Conservation (phyloP, 2,113 vertebrate genomes). For the Oxyura jamaicensis region DNA sequence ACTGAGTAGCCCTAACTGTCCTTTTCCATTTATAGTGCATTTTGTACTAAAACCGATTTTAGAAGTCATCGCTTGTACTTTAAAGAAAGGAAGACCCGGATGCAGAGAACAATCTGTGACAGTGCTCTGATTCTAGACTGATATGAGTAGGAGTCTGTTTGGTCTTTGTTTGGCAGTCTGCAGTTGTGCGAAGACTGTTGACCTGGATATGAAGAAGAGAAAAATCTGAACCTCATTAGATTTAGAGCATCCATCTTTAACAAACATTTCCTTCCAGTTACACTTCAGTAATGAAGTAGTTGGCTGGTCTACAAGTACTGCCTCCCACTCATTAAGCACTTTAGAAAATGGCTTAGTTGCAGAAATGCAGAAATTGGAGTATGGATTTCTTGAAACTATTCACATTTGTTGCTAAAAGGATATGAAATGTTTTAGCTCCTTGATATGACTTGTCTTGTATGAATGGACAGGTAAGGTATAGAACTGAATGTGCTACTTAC, state of each 20-base stretch:
- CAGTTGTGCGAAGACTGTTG: background rate
- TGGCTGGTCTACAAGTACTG: constrained; percentile 6
- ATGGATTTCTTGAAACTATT: background rate
- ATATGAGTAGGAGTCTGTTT: background rate
- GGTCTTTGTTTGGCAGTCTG: background rate
- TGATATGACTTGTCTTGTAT: background rate
- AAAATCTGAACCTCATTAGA: background rate
- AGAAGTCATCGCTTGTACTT: background rate
- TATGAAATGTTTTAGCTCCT: background rate
- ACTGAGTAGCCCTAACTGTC: background rate
- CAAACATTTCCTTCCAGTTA: constrained; percentile 11
- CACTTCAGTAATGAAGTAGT: background rate
- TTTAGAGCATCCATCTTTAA: background rate
- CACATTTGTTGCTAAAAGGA: rapidly evolving
- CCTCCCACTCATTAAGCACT: background rate
- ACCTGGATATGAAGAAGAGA: background rate
- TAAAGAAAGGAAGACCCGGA: background rate
- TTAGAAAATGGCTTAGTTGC: background rate
- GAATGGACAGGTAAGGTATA: background rate
- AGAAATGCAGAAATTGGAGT: background rate
- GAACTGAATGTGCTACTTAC: background rate
- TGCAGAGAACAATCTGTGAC: background rate
- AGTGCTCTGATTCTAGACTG: background rate
- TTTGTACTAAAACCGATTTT: background rate
- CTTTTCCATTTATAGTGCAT: background rate